phyloP scores from a whole-genome alignment of 2,888 invertebrate genomes.

The Nematopogon swammerdamellus region DNA sequence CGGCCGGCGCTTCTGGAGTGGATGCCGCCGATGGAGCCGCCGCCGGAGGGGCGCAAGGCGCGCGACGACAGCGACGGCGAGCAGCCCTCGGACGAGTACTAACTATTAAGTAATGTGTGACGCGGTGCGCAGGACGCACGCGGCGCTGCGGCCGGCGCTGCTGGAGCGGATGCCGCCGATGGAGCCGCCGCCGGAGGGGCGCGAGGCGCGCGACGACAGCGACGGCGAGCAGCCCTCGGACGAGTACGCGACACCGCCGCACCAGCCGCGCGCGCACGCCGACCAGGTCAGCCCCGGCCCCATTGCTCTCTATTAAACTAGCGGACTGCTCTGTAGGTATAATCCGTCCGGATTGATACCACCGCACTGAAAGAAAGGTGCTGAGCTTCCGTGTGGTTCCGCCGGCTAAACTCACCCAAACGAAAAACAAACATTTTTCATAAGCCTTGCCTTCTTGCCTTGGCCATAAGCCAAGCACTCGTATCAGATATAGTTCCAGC shows the following conservation, averaged over 20 bases:
- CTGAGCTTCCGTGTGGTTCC: no score
- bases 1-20: slow-evolving; percentile 88
- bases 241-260: slow-evolving; percentile 8
- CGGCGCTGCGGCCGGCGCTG: slow-evolving; percentile 79
- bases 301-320: no score
- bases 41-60: slow-evolving; percentile 23
- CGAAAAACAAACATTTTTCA: no score
- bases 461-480: no score
- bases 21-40: slow-evolving; percentile 89
- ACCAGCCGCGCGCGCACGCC: slow-evolving; percentile 9
- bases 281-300: slow-evolving; percentile 10
- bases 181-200: slow-evolving; percentile 39
- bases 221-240: slow-evolving; percentile 18
- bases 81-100: no score
- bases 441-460: no score
- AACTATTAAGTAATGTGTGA: background rate
- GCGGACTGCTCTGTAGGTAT: no score
- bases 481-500: no score
- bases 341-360: no score
- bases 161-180: slow-evolving; percentile 98
- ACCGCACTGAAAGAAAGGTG: no score
- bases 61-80: slow-evolving; percentile 31
- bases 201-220: slow-evolving; percentile 34
- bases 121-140: slow-evolving; percentile 52
- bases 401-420: no score